A percentile compares a stretch with the other conserved stretches of the same genome.
phyloP scores from a whole-genome alignment of 2,888 invertebrate genomes.

The Eupithecia subfuscata region DNA sequence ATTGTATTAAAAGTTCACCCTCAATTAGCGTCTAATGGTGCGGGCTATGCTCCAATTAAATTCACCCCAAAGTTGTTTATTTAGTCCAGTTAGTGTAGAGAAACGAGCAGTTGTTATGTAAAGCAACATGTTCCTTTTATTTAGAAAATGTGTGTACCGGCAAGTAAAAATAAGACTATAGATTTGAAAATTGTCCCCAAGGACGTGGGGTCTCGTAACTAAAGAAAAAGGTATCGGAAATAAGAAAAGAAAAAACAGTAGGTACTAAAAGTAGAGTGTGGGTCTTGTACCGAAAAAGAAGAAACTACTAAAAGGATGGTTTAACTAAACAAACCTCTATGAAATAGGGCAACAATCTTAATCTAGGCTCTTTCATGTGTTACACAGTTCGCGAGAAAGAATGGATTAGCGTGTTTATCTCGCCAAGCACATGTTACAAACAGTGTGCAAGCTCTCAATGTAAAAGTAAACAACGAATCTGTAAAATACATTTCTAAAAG shows the following conservation, averaged over 20 bases:
- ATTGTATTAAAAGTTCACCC: constrained; percentile 47
- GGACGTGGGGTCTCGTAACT: too few species aligned
- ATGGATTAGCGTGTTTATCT: constrained; percentile 63
- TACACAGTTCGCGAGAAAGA: constrained; percentile 45
- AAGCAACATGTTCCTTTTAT: not conserved
- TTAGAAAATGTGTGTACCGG: not conserved
- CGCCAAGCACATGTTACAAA: constrained; percentile 52
- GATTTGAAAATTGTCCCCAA: not conserved
- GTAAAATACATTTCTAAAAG: constrained; percentile 31
- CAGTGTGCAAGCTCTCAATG: constrained; percentile 34
- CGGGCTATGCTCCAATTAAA: constrained; percentile 73
- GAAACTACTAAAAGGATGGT: not conserved
- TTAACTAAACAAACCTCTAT: not conserved
- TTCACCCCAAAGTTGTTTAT: constrained; percentile 54
- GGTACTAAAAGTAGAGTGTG: not conserved
- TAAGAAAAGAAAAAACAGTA: not conserved
- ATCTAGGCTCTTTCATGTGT: constrained; percentile 47
- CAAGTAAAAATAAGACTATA: not conserved
- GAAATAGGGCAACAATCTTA: constrained; percentile 39
- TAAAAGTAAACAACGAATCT: constrained; percentile 41
- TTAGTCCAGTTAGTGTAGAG: constrained; percentile 37
- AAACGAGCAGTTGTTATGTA: not conserved
- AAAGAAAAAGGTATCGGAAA: too few species aligned
- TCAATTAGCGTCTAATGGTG: constrained; percentile 68
- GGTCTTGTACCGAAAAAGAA: not conserved